These are phyloP conservation scores for Branchipolynoe longqiensis DNA, from an alignment of 2,888 invertebrate species.

Conservation along the genomic window DNA sequence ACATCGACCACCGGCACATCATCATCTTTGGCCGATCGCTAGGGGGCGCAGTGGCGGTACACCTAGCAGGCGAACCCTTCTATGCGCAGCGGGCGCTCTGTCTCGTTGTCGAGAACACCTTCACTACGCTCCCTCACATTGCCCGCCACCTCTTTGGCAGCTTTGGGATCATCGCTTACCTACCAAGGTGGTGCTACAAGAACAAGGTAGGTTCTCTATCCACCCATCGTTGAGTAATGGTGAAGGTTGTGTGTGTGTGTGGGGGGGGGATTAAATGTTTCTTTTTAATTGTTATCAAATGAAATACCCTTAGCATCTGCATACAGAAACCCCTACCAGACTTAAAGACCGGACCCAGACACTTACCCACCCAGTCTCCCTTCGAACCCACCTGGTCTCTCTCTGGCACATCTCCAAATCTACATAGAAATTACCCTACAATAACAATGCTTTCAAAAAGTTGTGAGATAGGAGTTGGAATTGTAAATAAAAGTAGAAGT, in stretches of 20 bases:
- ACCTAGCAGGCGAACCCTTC: conserved; percentile 89
- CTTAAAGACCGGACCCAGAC: too few relatives aligned
- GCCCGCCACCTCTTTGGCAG: conserved; percentile 91
- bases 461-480: too few relatives aligned
- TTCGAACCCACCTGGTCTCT: not conserved
- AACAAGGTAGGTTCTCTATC: conserved; percentile 88
- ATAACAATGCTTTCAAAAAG: too few relatives aligned
- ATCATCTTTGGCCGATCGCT: conserved; percentile 92
- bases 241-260: too few relatives aligned
- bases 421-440: too few relatives aligned
- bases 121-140: conserved; percentile 96
- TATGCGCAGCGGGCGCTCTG: conserved; percentile 92
- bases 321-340: too few relatives aligned
- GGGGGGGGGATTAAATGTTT: not conserved
- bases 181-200: conserved; percentile 93
- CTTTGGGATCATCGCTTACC: conserved; percentile 87
- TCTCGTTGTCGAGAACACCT: conserved; percentile 95
- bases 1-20: conserved; percentile 92
- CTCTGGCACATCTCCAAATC: too few relatives aligned
- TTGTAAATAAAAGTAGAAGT: too few relatives aligned
- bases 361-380: too few relatives aligned
- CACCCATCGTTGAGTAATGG: not conserved
- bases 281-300: too few relatives aligned
- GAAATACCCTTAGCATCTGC: too few relatives aligned
- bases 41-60: conserved; percentile 93